These are phyloP conservation scores for Lochmaea capreae DNA, from an alignment of 2,888 invertebrate genomes.

Conservation along the genomic window DNA sequence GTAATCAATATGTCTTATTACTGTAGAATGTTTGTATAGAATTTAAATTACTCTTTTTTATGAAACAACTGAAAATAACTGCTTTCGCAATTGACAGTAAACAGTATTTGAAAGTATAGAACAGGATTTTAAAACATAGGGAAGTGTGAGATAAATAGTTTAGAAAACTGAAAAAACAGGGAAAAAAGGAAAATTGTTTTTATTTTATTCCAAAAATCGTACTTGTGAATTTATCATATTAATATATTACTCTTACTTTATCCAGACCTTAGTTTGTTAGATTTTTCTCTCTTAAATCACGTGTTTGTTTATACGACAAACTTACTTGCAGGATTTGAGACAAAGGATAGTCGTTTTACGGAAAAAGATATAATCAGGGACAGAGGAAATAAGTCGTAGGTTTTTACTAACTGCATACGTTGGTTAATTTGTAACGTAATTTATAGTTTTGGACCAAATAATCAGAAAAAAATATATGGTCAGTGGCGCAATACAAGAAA, in stretches of 20 bases:
- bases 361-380: neutral
- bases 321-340: too few relatives aligned
- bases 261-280: too few relatives aligned
- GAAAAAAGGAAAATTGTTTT: neutral
- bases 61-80: neutral
- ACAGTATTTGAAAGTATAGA: neutral
- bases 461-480: neutral
- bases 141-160: too few relatives aligned
- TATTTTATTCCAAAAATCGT: too few relatives aligned
- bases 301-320: too few relatives aligned
- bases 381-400: neutral
- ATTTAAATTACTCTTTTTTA: slow-evolving; percentile 45
- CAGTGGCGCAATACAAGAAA: too few relatives aligned
- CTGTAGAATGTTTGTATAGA: slow-evolving; percentile 46
- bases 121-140: neutral
- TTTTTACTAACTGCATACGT: too few relatives aligned
- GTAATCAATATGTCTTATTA: slow-evolving; percentile 49
- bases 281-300: too few relatives aligned
- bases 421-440: neutral
- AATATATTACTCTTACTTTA: too few relatives aligned
- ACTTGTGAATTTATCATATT: too few relatives aligned
- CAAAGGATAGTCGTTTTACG: neutral
- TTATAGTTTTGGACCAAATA: neutral
- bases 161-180: too few relatives aligned
- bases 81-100: neutral